phyloP scores from a whole-genome alignment of 2,888 invertebrate species.

The Kuschelorhynchus macadamiae region DNA sequence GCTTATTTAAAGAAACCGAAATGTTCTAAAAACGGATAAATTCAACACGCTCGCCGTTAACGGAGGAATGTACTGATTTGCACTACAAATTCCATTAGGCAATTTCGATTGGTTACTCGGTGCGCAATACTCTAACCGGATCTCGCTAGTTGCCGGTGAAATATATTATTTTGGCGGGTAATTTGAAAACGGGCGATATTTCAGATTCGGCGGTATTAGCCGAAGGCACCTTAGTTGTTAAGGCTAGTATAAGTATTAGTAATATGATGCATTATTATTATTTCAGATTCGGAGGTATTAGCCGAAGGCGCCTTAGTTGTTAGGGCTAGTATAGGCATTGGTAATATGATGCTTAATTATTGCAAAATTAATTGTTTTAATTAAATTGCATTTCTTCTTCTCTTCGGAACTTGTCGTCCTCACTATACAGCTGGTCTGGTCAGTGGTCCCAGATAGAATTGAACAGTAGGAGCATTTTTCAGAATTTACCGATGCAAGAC shows the following conservation, averaged over 20 bases:
- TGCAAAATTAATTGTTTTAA: too few relatives aligned
- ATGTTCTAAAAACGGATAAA: neutral
- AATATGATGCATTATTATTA: too few relatives aligned
- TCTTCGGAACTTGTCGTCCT: too few relatives aligned
- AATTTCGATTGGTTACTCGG: slow-evolving; percentile 9
- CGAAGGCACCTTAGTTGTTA: neutral
- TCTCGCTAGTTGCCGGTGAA: neutral
- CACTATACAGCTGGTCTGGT: too few relatives aligned
- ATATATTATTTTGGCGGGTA: neutral
- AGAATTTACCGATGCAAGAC: too few relatives aligned
- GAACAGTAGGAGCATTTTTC: too few relatives aligned
- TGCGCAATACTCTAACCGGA: neutral
- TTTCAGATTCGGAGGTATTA: slow-evolving; percentile 4
- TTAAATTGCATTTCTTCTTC: too few relatives aligned
- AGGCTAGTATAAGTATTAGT: too few relatives aligned
- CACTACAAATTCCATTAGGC: slow-evolving; percentile 3
- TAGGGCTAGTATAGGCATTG: too few relatives aligned
- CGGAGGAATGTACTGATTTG: slow-evolving; percentile 6
- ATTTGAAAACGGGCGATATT: slow-evolving; percentile 10
- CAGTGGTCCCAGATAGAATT: too few relatives aligned
- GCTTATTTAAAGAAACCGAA: slow-evolving; percentile 6
- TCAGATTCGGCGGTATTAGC: slow-evolving; percentile 6
- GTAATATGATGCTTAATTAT: too few relatives aligned
- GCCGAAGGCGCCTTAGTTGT: neutral
- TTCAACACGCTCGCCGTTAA: neutral